Base-by-base conservation (phyloP, 2,113 vertebrate species). In the Leiothrix lutea region DNA sequence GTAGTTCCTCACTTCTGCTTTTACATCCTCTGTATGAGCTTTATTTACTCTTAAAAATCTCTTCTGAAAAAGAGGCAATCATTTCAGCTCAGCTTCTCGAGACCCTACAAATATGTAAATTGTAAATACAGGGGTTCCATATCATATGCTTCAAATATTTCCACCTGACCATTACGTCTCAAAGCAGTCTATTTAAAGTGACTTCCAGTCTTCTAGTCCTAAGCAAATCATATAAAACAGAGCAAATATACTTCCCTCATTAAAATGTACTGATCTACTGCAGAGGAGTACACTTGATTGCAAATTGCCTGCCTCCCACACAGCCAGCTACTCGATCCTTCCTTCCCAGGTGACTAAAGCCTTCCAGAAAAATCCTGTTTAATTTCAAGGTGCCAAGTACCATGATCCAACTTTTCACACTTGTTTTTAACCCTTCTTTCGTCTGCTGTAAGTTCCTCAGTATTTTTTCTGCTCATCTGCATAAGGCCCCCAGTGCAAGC, bases 251-350 rank as follows among this genome's bases (percentile, higher is more conserved):
- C 92, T 83, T 93, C 47, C 88, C 88, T 97, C 95, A 96, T 96
- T 96, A 96, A 96, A 96, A 97, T 95, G 96, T 96, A 97, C 94
- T 3, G 11, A 96, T 92, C 95, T 88, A 83, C 93, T 96, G 96
- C 95, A 96, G 95, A 97, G 95, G 96, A 97, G 96, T 96, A 94
- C 82, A 88, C 90, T 97, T 96, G 95, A 91, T 95, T 97, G 94
- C 85, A 97, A 97, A 96, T 97, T 96, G 94, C 96, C 95, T 96
- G 94, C 96, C 95, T 97, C 96, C 96, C 79, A 96, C 96, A 73
- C 86, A 96, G 81, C 92, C 60, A 96, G 85, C 92, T 92, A 90
- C 86, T 90, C 75, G 6, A 95, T 96, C 90, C 82, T 96, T 93
- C 91, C 83, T 93, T 93, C 92, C 92, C 94, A 96, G 96, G 93